phyloP scores from a whole-genome alignment of 2,797 vertebrate genomes.

The Okamejei kenojei region DNA sequence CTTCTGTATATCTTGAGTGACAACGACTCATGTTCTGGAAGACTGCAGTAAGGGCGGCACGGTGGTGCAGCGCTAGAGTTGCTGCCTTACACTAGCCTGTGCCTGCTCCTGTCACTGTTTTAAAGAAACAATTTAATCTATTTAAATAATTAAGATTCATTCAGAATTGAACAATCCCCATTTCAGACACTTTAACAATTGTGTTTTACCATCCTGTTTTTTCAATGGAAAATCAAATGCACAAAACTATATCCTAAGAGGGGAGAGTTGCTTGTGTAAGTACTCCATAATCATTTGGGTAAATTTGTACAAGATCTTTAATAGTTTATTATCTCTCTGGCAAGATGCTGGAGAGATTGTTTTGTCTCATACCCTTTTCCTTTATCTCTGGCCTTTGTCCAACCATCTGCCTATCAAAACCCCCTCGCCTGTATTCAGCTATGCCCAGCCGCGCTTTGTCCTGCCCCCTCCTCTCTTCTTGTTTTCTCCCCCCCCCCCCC shows the following conservation, averaged over 20 bases:
- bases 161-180: background rate
- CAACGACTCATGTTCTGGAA: no score
- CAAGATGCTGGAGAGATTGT: background rate
- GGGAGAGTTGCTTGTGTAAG: background rate
- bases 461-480: no score
- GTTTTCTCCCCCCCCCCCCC: no score
- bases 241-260: background rate
- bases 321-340: background rate
- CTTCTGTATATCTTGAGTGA: no score
- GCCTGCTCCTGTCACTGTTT: background rate
- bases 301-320: background rate
- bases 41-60: no score
- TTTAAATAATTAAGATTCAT: background rate
- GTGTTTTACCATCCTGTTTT: background rate
- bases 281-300: background rate
- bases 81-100: background rate
- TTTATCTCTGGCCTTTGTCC: no score
- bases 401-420: no score
- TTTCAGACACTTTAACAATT: background rate
- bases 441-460: no score
- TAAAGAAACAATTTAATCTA: background rate
- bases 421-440: no score
- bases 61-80: no score
- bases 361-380: no score
- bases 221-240: background rate